A percentile compares a stretch with the other conserved stretches of the same genome.
Evolutionary conservation across 2,888 invertebrate species (phyloP).

Genomic region (Poecilobothrus nobilitatus): DNA sequence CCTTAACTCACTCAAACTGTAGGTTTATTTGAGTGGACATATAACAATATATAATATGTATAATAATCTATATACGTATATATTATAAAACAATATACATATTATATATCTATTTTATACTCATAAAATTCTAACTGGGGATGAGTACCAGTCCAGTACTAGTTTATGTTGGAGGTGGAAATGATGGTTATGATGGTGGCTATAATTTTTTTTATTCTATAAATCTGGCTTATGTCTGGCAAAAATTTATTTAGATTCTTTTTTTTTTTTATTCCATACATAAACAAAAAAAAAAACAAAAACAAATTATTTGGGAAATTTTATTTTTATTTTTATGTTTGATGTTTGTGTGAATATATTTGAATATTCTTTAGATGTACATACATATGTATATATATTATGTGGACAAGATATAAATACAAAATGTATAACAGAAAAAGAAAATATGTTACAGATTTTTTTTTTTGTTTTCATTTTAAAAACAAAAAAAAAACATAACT

Average conservation of each 20-base stretch:
- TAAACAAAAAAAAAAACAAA: no score
- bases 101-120: no score
- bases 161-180: no score
- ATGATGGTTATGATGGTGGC: no score
- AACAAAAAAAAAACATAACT: neutral
- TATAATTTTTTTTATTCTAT: neutral
- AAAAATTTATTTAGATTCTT: neutral
- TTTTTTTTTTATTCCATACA: no score
- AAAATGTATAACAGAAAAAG: neutral
- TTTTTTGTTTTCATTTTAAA: neutral
- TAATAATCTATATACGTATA: neutral
- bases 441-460: neutral
- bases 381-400: neutral
- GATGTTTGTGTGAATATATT: neutral
- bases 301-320: no score
- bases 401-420: neutral
- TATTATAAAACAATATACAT: no score
- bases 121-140: no score
- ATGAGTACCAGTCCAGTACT: no score
- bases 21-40: neutral
- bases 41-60: neutral
- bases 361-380: no score
- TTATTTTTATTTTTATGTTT: no score
- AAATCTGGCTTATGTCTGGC: slow-evolving; percentile 2
- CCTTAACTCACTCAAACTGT: neutral